These are phyloP conservation scores for Microtus richardsoni DNA, from an alignment of 2,113 vertebrate species.

Conservation along the genomic window DNA sequence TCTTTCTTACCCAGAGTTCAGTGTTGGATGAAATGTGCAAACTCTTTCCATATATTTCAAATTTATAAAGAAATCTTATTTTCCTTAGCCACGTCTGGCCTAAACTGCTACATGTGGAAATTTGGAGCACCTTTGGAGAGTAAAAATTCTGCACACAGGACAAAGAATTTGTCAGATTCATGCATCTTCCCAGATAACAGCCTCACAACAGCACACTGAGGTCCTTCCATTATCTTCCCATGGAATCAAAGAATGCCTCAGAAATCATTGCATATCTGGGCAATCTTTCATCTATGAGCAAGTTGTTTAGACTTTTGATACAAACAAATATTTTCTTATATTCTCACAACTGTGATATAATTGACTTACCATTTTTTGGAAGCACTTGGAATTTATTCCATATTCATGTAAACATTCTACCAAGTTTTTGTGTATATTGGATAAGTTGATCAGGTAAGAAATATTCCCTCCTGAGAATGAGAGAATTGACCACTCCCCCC, in stretches of 20 bases:
- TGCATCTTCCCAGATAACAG: background rate
- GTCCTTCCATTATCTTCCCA: conserved; percentile 34
- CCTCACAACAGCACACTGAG: background rate
- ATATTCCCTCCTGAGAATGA: background rate
- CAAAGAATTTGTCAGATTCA: background rate
- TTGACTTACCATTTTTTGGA: conserved; percentile 17
- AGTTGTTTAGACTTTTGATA: conserved; percentile 26
- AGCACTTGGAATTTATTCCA: background rate
- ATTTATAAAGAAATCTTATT: background rate
- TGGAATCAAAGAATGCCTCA: conserved; percentile 31
- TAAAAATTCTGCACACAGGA: conserved; percentile 22
- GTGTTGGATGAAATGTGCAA: background rate
- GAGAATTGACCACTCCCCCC: background rate
- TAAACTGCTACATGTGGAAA: background rate
- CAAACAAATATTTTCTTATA: background rate
- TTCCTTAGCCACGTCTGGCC: background rate
- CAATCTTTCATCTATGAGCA: background rate
- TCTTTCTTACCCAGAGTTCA: background rate
- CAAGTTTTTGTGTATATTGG: background rate
- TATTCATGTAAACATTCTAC: background rate
- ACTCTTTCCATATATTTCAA: background rate
- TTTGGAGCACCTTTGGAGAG: background rate
- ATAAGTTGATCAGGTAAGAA: background rate
- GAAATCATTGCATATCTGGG: background rate
- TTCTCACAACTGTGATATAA: background rate